These are phyloP conservation scores for Muschampia plurimacula DNA, from an alignment of 2,888 invertebrate genomes.

Conservation along the genomic window DNA sequence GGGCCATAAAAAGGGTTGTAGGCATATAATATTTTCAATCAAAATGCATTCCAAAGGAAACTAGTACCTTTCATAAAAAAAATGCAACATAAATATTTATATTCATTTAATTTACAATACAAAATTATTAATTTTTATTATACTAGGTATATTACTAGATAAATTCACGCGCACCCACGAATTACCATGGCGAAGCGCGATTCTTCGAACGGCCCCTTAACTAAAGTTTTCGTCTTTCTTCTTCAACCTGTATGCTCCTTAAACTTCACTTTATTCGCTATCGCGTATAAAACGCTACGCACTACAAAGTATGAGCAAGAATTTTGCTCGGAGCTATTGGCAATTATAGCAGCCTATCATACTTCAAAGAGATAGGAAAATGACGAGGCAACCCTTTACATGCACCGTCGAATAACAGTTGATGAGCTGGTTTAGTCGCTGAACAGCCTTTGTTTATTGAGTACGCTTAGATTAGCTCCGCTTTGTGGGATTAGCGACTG, in stretches of 20 bases:
- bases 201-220: no score
- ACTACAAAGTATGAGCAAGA: constrained; percentile 29
- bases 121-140: no score
- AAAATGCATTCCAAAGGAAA: no score
- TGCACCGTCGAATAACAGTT: constrained; percentile 21
- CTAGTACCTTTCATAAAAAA: no score
- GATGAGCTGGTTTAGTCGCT: constrained; percentile 26
- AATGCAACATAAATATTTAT: no score
- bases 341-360: constrained; percentile 75
- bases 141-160: no score
- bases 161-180: no score
- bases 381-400: constrained; percentile 51
- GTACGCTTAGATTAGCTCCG: constrained; percentile 13
- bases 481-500: neutral
- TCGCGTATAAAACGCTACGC: neutral
- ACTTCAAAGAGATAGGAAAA: constrained; percentile 70
- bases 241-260: neutral
- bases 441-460: constrained; percentile 22
- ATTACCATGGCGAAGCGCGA: no score
- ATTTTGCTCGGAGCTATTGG: constrained; percentile 74
- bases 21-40: no score
- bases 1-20: no score
- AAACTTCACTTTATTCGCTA: neutral
- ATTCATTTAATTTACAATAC: no score
- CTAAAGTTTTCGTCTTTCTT: no score